Base-by-base conservation (phyloP, 2,113 vertebrate species). In the Deroptyus accipitrinus region DNA sequence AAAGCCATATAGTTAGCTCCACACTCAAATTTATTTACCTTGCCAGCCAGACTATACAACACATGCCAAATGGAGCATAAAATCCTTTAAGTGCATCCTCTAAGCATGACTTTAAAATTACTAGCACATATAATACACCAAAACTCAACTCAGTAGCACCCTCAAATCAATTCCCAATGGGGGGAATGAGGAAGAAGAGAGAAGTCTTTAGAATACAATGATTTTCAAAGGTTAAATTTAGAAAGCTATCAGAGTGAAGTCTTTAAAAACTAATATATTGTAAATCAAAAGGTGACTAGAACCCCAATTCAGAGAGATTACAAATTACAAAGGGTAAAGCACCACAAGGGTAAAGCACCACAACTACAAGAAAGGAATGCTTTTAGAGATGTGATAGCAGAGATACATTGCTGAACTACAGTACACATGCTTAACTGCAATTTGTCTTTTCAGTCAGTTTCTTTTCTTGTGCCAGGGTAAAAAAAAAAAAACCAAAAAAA, bases 141-240 rank as follows among this genome's bases (percentile, higher is more conserved):
- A 57, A 81, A 66, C 35, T 85, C 61, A 69, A 41, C 19, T 41
- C 49, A 55, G 8, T 62, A 64, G 23, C 2, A 1, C 35, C 11
- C 33, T 81, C 52, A 63, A 57, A 67, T 24, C 44, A 76, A 20
- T 62, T 90, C 6, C 35, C 16, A 0, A 2, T 31, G 46, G 3
- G 23, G 19, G 28, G 14, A 3, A 6, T 3, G 33, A 3, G 19
- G 19, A 24, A 9, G 2, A 4, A 9, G 28, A 16, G 19, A 25
- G 20, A 23, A 18, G 10, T 25, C 31, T 75, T 76, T 61, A 69
- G 19, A 64, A 82, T 24, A 49, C 8, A 51, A 31, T 31, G 13
- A 62, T 74, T 90, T 84, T 77, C 14, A 57, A 88, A 67, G 7
- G 33, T 59, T 72, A 75, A 41, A 11, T 72, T 86, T 70, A 83